Evolutionary conservation across 2,888 invertebrate species (phyloP).

Genomic region (Adela reaumurella): DNA sequence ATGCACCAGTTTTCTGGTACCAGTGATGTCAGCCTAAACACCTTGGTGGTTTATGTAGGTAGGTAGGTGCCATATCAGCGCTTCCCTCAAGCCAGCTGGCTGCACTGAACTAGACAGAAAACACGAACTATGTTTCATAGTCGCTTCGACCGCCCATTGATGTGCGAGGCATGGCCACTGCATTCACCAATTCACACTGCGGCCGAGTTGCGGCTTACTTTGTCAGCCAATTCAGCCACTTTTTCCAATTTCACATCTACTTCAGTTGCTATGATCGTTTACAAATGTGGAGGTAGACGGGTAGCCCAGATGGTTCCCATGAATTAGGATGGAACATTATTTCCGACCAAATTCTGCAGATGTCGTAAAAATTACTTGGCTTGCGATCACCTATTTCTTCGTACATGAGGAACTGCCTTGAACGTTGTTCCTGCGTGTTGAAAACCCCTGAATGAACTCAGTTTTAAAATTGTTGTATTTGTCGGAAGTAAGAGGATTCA

Average conservation of each 20-base stretch:
- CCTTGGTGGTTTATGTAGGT: too few species aligned
- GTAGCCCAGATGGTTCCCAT: neutral
- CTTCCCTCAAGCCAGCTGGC: too few species aligned
- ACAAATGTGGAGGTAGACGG: conserved; percentile 1
- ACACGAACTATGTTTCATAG: too few species aligned
- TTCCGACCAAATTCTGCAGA: conserved; percentile 2
- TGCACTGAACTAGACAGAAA: too few species aligned
- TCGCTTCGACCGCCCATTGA: too few species aligned
- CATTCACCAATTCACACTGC: neutral
- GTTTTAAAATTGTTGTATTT: conserved; percentile 6
- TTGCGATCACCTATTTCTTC: conserved; percentile 4
- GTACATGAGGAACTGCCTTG: neutral
- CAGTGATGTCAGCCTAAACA: too few species aligned
- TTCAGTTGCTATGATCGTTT: neutral
- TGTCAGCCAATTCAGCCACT: neutral
- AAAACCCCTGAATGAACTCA: conserved; percentile 2
- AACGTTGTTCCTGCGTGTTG: conserved; percentile 2
- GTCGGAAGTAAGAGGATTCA: conserved; percentile 9
- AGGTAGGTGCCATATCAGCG: too few species aligned
- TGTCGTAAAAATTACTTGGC: conserved; percentile 2
- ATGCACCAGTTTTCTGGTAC: too few species aligned
- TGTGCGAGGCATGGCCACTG: too few species aligned
- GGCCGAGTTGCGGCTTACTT: neutral
- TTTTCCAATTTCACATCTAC: neutral
- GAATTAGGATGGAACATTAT: neutral